These are phyloP conservation scores for Naja naja DNA, from an alignment of 2,113 vertebrate species.

Conservation along the genomic window DNA sequence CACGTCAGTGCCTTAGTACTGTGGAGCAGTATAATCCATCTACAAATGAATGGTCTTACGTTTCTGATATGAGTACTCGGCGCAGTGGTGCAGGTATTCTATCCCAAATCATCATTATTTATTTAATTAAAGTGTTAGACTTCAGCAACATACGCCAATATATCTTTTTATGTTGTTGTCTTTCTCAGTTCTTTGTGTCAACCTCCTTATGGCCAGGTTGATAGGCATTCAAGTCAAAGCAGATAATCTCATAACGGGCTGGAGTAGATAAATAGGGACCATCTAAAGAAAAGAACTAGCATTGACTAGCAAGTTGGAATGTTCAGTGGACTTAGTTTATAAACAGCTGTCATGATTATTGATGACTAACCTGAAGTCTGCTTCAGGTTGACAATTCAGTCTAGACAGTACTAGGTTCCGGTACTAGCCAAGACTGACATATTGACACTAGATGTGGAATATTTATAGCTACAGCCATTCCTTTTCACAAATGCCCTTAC, in stretches of 20 bases:
- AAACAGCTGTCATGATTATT: not conserved
- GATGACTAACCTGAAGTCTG: not conserved
- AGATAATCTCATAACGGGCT: not conserved
- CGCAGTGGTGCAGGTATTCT: constrained; percentile 91
- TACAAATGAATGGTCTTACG: constrained; percentile 87
- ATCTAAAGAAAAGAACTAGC: not conserved
- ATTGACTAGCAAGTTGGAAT: not conserved
- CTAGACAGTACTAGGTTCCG: not conserved
- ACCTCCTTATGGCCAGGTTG: not conserved
- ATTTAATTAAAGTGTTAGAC: not conserved
- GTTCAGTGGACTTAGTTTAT: not conserved
- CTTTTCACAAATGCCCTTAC: not conserved
- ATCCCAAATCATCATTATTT: rapidly evolving
- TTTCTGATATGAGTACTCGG: constrained; percentile 94
- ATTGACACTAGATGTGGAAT: not conserved
- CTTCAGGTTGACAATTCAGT: not conserved
- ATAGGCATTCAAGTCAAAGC: not conserved
- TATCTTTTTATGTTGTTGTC: not conserved
- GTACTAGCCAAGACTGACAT: too few species aligned
- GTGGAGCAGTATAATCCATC: constrained; percentile 92
- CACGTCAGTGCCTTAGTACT: constrained; percentile 93
- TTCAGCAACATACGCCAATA: not conserved
- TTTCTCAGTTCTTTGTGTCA: not conserved
- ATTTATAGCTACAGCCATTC: not conserved
- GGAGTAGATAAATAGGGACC: not conserved